These are phyloP conservation scores for Gorilla gorilla DNA, from an alignment of 2,113 vertebrate genomes.

Conservation along the genomic window DNA sequence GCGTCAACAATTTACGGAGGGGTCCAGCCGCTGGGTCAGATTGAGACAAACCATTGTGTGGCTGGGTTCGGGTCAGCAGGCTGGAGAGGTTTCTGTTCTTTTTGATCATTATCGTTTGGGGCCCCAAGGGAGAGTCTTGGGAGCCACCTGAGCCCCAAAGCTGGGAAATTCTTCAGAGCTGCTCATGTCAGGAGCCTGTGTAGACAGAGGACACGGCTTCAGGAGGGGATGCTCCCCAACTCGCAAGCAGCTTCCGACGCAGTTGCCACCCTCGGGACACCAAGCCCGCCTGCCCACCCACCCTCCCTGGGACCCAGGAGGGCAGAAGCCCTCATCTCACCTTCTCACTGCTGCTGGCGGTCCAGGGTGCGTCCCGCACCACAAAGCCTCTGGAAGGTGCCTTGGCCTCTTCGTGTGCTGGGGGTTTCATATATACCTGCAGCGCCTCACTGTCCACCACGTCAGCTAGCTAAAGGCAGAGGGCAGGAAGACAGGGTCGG, in stretches of 20 bases:
- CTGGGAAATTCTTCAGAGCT: conserved; percentile 99
- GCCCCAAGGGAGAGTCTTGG: conserved; percentile 96
- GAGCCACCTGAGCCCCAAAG: conserved; percentile 95
- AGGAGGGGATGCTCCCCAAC: accelerated
- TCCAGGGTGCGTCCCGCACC: conserved; percentile 98
- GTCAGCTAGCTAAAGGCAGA: conserved; percentile 89
- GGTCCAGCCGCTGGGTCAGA: conserved; percentile 85
- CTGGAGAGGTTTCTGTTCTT: conserved; percentile 80
- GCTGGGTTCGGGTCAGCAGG: conserved; percentile 81
- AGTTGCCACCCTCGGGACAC: background rate
- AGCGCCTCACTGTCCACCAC: conserved; percentile 95
- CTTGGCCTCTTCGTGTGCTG: conserved; percentile 87
- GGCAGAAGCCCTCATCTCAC: conserved; percentile 76
- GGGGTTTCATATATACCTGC: conserved; percentile 95
- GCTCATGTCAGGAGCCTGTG: conserved; percentile 97
- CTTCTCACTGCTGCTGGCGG: conserved; percentile 90
- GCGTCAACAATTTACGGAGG: conserved; percentile 76
- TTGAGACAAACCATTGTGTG: conserved; percentile 79
- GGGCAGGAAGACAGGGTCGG: background rate
- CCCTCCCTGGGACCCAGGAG: no score
- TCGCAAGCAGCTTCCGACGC: accelerated
- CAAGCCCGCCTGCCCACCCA: accelerated
- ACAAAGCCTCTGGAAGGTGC: conserved; percentile 97
- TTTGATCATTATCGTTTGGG: conserved; percentile 95
- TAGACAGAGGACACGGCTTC: background rate